Evolutionary conservation across 2,113 vertebrate species (phyloP).

Genomic region (Petrocephalus microphthalmus): DNA sequence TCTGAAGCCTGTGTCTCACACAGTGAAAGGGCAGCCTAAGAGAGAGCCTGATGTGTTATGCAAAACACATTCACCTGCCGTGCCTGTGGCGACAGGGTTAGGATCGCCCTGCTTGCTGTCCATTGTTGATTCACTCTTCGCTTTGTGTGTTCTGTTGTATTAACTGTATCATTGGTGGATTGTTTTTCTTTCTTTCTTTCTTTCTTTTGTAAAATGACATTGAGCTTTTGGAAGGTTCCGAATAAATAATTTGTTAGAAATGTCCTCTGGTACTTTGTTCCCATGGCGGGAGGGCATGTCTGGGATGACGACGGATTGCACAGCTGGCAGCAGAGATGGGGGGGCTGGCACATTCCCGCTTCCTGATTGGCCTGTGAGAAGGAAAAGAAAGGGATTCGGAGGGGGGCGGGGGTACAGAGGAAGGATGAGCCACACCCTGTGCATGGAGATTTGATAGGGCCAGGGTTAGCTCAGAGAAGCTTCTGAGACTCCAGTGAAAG

Average conservation of each 20-base stretch:
- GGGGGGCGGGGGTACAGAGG: not conserved
- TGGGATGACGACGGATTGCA: not conserved
- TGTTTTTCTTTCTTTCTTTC: too few relatives aligned
- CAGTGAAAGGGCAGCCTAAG: not conserved
- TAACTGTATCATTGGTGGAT: not conserved
- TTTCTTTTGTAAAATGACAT: not conserved
- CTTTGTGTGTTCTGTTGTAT: not conserved
- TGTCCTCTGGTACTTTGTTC: not conserved
- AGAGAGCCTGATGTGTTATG: not conserved
- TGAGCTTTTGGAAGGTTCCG: not conserved
- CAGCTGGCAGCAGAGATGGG: not conserved
- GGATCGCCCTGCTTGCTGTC: not conserved
- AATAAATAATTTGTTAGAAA: not conserved
- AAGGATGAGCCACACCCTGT: not conserved
- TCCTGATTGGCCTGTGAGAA: not conserved
- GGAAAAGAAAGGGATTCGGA: not conserved
- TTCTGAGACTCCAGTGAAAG: not conserved
- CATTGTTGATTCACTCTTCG: not conserved
- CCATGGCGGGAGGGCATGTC: not conserved
- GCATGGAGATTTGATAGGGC: not conserved
- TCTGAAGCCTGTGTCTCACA: not conserved
- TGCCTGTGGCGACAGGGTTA: not conserved
- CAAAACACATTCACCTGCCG: not conserved
- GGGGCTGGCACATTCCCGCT: slow-evolving; percentile 13
- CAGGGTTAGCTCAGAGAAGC: not conserved